A percentile compares a stretch with the other conserved stretches of the same genome.
These are phyloP conservation scores for Eilema griseolum DNA, from an alignment of 2,888 invertebrate genomes.

Conservation along the genomic window DNA sequence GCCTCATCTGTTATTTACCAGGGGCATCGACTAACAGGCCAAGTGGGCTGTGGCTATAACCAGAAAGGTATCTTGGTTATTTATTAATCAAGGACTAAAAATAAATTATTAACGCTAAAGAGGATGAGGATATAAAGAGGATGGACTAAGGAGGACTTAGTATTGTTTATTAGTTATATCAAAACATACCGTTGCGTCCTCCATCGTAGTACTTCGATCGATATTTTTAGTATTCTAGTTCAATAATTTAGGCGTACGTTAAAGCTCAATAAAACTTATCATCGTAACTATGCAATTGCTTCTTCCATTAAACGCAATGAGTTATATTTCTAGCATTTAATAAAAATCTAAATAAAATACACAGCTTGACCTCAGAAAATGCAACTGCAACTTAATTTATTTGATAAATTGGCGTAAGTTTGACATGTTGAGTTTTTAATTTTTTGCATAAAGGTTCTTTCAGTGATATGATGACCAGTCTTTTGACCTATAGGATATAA, in stretches of 20 bases:
- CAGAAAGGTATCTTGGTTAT: too few relatives aligned
- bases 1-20: too few relatives aligned
- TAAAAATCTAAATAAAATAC: neutral
- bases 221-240: slow-evolving; percentile 11
- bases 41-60: too few relatives aligned
- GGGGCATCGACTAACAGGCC: too few relatives aligned
- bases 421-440: neutral
- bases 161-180: too few relatives aligned
- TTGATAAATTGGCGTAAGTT: neutral
- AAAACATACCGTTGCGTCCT: slow-evolving; percentile 52
- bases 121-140: too few relatives aligned
- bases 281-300: slow-evolving; percentile 40
- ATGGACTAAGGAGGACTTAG: too few relatives aligned
- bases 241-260: neutral
- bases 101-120: neutral
- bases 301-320: neutral
- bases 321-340: neutral
- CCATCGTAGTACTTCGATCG: slow-evolving; percentile 57
- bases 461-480: neutral
- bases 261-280: neutral
- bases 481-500: neutral
- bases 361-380: neutral
- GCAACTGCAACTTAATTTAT: neutral
- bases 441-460: neutral
- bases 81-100: neutral